These are phyloP conservation scores for Rotaria socialis DNA, from an alignment of 2,888 invertebrate species.

Conservation along the genomic window DNA sequence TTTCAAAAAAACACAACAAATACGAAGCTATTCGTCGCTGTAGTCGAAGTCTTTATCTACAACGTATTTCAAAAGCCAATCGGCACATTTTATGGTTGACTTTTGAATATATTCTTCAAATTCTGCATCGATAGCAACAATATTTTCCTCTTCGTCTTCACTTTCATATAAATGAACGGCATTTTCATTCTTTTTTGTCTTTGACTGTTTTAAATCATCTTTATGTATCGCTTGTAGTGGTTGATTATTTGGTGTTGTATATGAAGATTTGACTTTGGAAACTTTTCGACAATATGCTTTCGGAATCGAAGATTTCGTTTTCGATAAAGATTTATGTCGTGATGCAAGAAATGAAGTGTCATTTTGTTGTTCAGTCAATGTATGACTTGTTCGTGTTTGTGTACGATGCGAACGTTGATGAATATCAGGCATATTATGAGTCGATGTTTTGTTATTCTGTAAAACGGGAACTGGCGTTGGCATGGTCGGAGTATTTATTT, in stretches of 20 bases:
- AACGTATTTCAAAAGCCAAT: not conserved
- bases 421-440: not conserved
- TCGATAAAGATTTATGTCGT: not conserved
- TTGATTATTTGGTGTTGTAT: not conserved
- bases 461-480: not conserved
- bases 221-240: not conserved
- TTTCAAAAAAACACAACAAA: not conserved
- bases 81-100: not conserved
- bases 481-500: not conserved
- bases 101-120: not conserved
- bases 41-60: not conserved
- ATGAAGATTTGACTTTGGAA: not conserved
- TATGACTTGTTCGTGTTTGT: not conserved
- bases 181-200: not conserved
- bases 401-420: not conserved
- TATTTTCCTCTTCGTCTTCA: not conserved
- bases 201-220: not conserved
- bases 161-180: not conserved
- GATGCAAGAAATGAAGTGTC: not conserved
- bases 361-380: not conserved
- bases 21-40: not conserved
- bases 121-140: not conserved
- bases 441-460: not conserved
- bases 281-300: not conserved
- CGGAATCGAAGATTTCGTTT: not conserved